Evolutionary conservation across 2,113 vertebrate genomes (phyloP), one percentile per base, ranked within the genome.

Genomic region (Machaerirhynchus nigripectus): DNA sequence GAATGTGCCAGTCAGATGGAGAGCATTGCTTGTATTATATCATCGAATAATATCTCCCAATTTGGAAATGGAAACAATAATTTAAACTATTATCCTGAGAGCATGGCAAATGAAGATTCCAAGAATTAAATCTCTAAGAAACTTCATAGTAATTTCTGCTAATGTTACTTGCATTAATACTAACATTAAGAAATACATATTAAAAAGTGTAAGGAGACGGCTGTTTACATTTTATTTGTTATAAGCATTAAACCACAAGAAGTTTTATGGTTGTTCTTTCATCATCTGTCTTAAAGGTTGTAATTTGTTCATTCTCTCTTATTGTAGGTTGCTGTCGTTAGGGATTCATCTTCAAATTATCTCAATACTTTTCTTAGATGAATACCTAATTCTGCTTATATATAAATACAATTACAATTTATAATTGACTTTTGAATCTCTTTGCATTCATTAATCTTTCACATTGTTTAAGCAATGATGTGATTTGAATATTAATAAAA

Each of bases 321-420:
- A 10, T 92, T 94, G 44, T 50, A 77, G 68, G 53, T 78, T 53
- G 22, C 35, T 93, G 67, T 37, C 87, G 42, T 50, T 87, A 93
- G 76, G 26, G 13, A 92, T 78, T 95, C 6, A 70, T 89, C 24
- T 74, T 92, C 91, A 70, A 94, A 78, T 83, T 22, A 82, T 70
- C 55, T 95, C 71, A 91, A 49, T 73, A 44, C 64, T 83, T 90
- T 89, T 94, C 88, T 95, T 87, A 56, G 42, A 69, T 91, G 35
- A 96, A 90, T 92, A 49, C 9, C 8, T 86, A 59, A 92, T 85
- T 96, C 37, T 85, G 89, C 35, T 73, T 89, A 73, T 56, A 92
- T 85, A 94, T 46, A 96, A 96, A 95, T 84, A 92, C n/a, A 97
- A 93, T 96, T 98, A 94, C 71, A 69, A 18, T 91, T 96, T 93